Conservation (phyloP, 1,140 invertebrate genomes). For the Drosophila lowei region DNA sequence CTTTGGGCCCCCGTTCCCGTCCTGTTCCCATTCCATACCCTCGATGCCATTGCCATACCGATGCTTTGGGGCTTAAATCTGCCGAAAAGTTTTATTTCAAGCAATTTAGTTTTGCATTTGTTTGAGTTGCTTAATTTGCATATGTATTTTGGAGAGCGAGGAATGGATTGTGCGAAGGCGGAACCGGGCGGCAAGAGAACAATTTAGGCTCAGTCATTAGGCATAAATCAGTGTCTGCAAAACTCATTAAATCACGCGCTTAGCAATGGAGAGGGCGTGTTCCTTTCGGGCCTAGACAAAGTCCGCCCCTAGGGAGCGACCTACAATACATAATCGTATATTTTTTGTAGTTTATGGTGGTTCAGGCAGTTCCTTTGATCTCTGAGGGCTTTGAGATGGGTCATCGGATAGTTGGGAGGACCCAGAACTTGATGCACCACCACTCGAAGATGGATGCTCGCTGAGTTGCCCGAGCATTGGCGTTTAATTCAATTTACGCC, state of each 20-base stretch:
- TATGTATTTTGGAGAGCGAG: slow-evolving; percentile 16
- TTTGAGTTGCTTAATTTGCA: slow-evolving; percentile 59
- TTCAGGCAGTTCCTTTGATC: slow-evolving; percentile 31
- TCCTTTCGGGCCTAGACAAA: slow-evolving; percentile 22
- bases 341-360: slow-evolving; percentile 10
- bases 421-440: too few relatives aligned
- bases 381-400: slow-evolving; percentile 5
- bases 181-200: slow-evolving; percentile 21
- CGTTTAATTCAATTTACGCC: slow-evolving; percentile 69
- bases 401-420: too few relatives aligned
- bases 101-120: slow-evolving; percentile 79
- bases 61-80: slow-evolving; percentile 67
- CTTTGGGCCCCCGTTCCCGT: slow-evolving; percentile 8
- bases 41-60: background rate
- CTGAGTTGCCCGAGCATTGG: slow-evolving; percentile 4
- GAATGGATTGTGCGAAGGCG: slow-evolving; percentile 29
- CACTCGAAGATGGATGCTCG: background rate
- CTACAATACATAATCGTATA: background rate
- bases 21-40: background rate
- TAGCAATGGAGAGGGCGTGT: slow-evolving; percentile 45
- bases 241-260: slow-evolving; percentile 70
- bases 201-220: slow-evolving; percentile 65
- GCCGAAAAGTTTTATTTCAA: slow-evolving; percentile 75
- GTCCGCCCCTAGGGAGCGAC: background rate
- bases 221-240: slow-evolving; percentile 64